These are phyloP conservation scores for Oplegnathus fasciatus DNA, from an alignment of 2,113 vertebrate species.

Conservation along the genomic window DNA sequence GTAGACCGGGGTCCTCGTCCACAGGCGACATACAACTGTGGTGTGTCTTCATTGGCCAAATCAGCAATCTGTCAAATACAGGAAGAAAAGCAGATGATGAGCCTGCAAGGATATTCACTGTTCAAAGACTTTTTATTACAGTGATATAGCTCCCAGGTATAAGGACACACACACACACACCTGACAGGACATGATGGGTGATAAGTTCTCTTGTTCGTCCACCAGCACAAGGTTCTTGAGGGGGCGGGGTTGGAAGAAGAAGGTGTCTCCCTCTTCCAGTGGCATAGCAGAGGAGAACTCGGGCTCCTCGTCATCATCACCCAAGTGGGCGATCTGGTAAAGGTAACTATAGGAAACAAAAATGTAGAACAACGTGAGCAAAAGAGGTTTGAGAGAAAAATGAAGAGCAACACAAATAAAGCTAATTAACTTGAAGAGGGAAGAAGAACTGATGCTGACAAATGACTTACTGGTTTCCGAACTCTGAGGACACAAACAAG, in stretches of 20 bases:
- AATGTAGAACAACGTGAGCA: background rate
- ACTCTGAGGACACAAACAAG: slow-evolving; percentile 97
- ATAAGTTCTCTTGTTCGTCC: slow-evolving; percentile 96
- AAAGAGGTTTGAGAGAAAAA: background rate
- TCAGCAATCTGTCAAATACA: slow-evolving; percentile 92
- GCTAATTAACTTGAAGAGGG: background rate
- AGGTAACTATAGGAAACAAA: slow-evolving; percentile 87
- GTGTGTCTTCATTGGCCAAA: slow-evolving; percentile 98
- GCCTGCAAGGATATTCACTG: background rate
- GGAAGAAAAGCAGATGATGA: background rate
- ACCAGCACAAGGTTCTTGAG: slow-evolving; percentile 98
- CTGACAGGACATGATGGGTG: slow-evolving; percentile 98
- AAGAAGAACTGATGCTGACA: background rate
- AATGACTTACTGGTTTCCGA: slow-evolving; percentile 95
- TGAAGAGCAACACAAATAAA: background rate
- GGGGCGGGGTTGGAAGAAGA: slow-evolving; percentile 97
- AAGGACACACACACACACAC: too few species aligned
- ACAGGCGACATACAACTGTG: slow-evolving; percentile 95
- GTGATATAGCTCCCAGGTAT: background rate
- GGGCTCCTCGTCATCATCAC: slow-evolving; percentile 97
- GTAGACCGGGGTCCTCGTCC: slow-evolving; percentile 95
- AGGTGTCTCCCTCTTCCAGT: slow-evolving; percentile 97
- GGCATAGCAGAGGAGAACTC: slow-evolving; percentile 99
- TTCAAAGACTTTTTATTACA: too few species aligned
- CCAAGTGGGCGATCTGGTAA: slow-evolving; percentile 98